Conservation (phyloP, 2,888 invertebrate species). For the Pollenia griseotomentosa region DNA sequence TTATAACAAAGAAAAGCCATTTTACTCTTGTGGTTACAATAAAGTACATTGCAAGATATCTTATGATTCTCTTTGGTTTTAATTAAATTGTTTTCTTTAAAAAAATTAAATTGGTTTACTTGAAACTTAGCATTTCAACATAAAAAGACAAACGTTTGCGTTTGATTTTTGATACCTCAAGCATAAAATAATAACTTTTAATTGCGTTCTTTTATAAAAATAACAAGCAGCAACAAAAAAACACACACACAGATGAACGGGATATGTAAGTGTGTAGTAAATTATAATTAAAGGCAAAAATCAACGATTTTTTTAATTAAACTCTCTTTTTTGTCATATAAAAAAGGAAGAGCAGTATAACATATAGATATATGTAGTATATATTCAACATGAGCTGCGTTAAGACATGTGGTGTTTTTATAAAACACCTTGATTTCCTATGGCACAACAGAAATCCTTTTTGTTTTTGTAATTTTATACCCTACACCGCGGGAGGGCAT, state of each 20-base stretch:
- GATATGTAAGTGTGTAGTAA: not conserved
- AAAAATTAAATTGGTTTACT: not conserved
- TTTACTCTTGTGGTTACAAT: not conserved
- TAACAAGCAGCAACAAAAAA: slow-evolving; percentile 18
- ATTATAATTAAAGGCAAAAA: slow-evolving; percentile 50
- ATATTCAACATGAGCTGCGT: not conserved
- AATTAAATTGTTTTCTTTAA: slow-evolving; percentile 55
- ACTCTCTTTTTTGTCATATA: slow-evolving; percentile 41
- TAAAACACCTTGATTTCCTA: slow-evolving; percentile 43
- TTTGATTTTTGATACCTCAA: slow-evolving; percentile 61
- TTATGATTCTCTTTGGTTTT: slow-evolving; percentile 31
- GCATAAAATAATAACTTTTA: slow-evolving; percentile 73
- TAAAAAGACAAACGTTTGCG: slow-evolving; percentile 47
- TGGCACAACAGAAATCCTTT: slow-evolving; percentile 46
- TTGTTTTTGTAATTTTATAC: not conserved
- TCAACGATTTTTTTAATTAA: slow-evolving; percentile 72
- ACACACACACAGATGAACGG: not conserved
- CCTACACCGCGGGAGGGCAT: too few relatives aligned
- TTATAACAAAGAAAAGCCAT: slow-evolving; percentile 20
- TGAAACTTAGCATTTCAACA: slow-evolving; percentile 55
- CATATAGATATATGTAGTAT: not conserved
- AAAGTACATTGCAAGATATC: slow-evolving; percentile 12
- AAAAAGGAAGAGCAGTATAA: not conserved
- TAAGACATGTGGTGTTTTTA: slow-evolving; percentile 16
- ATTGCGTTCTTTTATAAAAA: slow-evolving; percentile 65